phyloP scores from a whole-genome alignment of 2,797 vertebrate species.

The Natrix natrix region DNA sequence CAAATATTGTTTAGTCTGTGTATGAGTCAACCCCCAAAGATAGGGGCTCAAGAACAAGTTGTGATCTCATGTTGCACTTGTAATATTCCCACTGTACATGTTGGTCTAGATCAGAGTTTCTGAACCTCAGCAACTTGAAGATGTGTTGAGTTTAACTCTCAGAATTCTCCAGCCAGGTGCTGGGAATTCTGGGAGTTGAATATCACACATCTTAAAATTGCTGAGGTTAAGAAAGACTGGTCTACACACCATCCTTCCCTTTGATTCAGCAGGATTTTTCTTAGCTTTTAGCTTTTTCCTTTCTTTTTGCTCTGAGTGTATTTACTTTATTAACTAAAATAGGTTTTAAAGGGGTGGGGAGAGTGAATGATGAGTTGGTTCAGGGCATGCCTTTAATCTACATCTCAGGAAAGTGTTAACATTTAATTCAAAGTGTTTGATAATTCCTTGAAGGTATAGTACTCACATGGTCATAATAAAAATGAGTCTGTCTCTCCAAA shows the following conservation, averaged over 20 bases:
- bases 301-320: not conserved
- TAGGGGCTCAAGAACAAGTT: slow-evolving; percentile 7
- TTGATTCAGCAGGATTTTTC: slow-evolving; percentile 7
- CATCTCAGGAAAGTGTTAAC: not conserved
- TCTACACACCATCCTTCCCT: not conserved
- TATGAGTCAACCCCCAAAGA: not conserved
- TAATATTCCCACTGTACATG: not conserved
- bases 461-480: not conserved
- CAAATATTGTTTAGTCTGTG: not conserved
- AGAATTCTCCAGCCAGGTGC: not conserved
- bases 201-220: not conserved
- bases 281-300: not conserved
- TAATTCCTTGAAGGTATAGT: not conserved
- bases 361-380: not conserved
- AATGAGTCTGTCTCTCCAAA: not conserved
- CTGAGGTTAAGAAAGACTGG: not conserved
- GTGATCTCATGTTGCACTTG: not conserved
- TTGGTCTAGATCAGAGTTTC: not conserved
- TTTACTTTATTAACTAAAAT: slow-evolving; percentile 17
- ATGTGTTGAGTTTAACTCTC: not conserved
- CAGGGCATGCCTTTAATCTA: not conserved
- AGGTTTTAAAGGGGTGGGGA: not conserved
- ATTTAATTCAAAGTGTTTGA: not conserved
- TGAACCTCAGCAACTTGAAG: not conserved
- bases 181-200: not conserved